Percentiles rank a stretch among this genome's conserved stretches.
Evolutionary conservation across 2,113 vertebrate species (phyloP).

Genomic region (Herpailurus yagouaroundi): DNA sequence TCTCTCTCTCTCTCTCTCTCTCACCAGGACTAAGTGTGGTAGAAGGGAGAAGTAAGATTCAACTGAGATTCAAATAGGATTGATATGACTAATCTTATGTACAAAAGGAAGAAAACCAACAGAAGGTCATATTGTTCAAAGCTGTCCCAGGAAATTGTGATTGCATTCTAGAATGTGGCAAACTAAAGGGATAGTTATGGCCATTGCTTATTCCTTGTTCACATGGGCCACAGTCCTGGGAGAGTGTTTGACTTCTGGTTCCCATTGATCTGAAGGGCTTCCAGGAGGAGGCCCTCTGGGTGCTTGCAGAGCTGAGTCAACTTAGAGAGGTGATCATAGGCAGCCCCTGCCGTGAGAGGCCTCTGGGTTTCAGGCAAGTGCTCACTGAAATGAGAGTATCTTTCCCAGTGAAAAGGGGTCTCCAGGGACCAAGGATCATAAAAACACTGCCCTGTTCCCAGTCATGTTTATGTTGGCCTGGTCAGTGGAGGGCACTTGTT

Average conservation of each 20-base stretch:
- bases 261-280: conserved; percentile 23
- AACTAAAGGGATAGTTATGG: background rate
- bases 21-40: background rate
- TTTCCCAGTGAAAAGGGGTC: conserved; percentile 71
- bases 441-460: conserved; percentile 73
- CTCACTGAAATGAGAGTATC: background rate
- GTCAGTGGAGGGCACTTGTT: conserved; percentile 48
- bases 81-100: background rate
- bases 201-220: background rate
- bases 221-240: background rate
- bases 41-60: background rate
- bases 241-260: conserved; percentile 24
- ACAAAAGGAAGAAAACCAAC: background rate
- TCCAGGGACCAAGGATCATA: conserved; percentile 65
- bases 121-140: background rate
- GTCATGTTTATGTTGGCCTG: conserved; percentile 75
- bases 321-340: background rate
- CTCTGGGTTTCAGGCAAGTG: conserved; percentile 31
- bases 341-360: background rate
- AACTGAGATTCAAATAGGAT: background rate
- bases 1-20: background rate
- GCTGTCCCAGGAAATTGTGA: background rate
- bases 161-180: background rate
- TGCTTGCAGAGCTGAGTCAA: background rate
- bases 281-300: background rate